A percentile compares a stretch with the other conserved stretches of the same genome.
Conservation (phyloP, 2,888 invertebrate species). For the Ophraella communa region DNA sequence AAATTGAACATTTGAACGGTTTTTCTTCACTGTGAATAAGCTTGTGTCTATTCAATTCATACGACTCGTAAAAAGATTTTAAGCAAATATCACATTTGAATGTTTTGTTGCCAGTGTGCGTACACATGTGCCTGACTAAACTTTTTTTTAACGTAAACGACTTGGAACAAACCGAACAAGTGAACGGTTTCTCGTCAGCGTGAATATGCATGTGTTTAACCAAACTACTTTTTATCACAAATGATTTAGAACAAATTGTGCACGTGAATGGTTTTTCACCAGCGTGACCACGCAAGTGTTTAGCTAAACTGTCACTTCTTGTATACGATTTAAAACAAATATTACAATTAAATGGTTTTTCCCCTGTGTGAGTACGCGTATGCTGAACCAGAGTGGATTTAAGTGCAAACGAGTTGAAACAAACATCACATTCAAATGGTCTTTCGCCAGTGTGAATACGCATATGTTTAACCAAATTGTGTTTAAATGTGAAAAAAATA, state of each 20-base stretch:
- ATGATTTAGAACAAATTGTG: background rate
- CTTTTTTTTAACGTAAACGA: background rate
- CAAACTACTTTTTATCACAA: background rate
- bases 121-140: background rate
- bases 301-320: background rate
- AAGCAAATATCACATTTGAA: slow-evolving; percentile 54
- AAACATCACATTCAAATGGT: no score
- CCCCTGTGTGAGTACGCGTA: background rate
- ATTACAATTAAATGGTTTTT: background rate
- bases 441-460: background rate
- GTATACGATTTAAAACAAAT: background rate
- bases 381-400: background rate
- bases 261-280: background rate
- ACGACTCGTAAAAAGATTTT: slow-evolving; percentile 55
- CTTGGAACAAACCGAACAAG: slow-evolving; percentile 2
- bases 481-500: background rate
- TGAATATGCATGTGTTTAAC: background rate
- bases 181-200: background rate
- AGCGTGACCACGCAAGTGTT: background rate
- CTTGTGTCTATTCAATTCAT: slow-evolving; percentile 55
- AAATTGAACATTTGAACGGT: slow-evolving; percentile 54
- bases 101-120: slow-evolving; percentile 53
- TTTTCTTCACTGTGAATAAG: slow-evolving; percentile 56
- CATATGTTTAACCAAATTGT: background rate
- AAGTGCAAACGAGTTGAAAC: no score